Evolutionary conservation across 53 echinoderm and acorn worm species (phyloP).

Genomic region (Echinarachnius parma): DNA sequence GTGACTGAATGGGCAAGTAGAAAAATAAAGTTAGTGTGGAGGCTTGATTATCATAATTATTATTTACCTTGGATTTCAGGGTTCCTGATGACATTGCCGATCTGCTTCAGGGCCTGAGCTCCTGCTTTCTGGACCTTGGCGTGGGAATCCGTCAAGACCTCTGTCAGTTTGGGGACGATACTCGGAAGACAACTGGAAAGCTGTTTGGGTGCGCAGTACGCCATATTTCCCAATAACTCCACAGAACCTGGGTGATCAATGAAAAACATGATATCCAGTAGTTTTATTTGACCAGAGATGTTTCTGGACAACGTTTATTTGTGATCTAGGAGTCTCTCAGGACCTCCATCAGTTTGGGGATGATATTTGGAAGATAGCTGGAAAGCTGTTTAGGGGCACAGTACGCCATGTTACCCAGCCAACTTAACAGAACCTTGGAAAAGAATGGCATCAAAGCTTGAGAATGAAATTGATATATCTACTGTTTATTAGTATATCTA

Average conservation of each 20-base stretch:
- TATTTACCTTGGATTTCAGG: conserved; percentile 94
- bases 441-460: too few relatives aligned
- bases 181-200: conserved; percentile 94
- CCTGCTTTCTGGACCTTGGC: conserved; percentile 96
- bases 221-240: conserved; percentile 94
- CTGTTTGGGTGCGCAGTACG: conserved; percentile 98
- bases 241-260: conserved; percentile 92
- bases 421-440: too few relatives aligned
- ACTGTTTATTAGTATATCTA: too few relatives aligned
- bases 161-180: conserved; percentile 95
- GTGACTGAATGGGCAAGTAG: too few relatives aligned
- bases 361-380: conserved; percentile 86
- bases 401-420: conserved; percentile 88
- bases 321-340: conserved; percentile 90
- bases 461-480: too few relatives aligned
- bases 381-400: conserved; percentile 97
- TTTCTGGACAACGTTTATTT: too few relatives aligned
- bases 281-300: too few relatives aligned
- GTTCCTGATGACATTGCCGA: conserved; percentile 92
- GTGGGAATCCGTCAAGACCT: conserved; percentile 95
- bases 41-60: not conserved
- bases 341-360: conserved; percentile 89
- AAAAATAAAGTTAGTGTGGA: too few relatives aligned
- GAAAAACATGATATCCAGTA: too few relatives aligned
- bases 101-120: conserved; percentile 87